Conservation (phyloP, 2,113 vertebrate genomes). For the Hippopotamus amphibius region DNA sequence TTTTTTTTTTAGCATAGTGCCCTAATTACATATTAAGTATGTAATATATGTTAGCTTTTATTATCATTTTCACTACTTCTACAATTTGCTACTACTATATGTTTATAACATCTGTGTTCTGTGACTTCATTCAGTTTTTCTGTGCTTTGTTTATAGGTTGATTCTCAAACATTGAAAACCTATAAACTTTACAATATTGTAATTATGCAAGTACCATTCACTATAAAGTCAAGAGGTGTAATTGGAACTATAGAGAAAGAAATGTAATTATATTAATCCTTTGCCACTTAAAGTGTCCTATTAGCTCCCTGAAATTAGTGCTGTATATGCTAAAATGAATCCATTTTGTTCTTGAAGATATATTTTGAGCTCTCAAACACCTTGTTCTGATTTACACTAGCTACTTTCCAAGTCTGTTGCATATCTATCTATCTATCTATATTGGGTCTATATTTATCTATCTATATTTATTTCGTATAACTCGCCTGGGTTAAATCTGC, state of each 20-base stretch:
- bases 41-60: neutral
- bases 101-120: neutral
- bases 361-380: neutral
- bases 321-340: neutral
- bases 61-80: neutral
- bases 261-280: neutral
- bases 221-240: neutral
- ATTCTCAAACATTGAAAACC: neutral
- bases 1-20: neutral
- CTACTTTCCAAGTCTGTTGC: neutral
- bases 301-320: neutral
- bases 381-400: neutral
- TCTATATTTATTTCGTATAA: neutral
- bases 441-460: neutral
- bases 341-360: neutral
- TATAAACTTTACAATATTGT: neutral
- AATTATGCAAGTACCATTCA: neutral
- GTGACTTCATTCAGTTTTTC: neutral
- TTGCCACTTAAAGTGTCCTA: neutral
- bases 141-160: neutral
- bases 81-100: neutral
- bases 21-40: neutral
- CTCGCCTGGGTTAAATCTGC: neutral
- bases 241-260: neutral
- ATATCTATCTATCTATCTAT: neutral